phyloP scores from a whole-genome alignment of 2,888 invertebrate genomes.

The Drosophila maculinotata region DNA sequence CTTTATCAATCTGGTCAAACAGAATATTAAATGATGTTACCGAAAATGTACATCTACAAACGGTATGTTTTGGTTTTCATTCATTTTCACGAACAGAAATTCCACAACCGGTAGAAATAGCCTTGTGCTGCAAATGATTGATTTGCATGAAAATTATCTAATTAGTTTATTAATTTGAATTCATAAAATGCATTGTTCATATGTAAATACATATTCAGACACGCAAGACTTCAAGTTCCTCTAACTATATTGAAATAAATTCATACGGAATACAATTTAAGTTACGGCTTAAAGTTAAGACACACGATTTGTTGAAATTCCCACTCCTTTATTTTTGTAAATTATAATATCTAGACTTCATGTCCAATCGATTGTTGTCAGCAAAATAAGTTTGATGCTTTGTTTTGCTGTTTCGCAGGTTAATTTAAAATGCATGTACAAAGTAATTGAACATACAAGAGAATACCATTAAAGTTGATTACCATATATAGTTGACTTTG shows the following conservation, averaged over 20 bases:
- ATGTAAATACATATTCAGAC: constrained; percentile 13
- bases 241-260: no score
- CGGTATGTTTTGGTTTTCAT: constrained; percentile 8
- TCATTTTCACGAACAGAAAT: constrained; percentile 21
- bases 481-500: not conserved
- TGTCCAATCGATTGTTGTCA: not conserved
- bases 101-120: constrained; percentile 10
- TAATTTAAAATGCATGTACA: constrained; percentile 68
- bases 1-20: not conserved
- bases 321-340: no score
- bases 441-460: constrained; percentile 21
- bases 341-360: no score
- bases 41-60: no score
- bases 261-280: no score
- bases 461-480: constrained; percentile 43
- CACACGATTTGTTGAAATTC: no score
- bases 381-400: not conserved
- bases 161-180: constrained; percentile 23
- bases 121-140: constrained; percentile 39
- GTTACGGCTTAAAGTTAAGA: no score
- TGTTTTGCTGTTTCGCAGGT: not conserved
- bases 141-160: constrained; percentile 39
- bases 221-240: not conserved
- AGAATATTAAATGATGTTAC: no score
- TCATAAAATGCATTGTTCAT: constrained; percentile 3